These are phyloP conservation scores for Pituophis catenifer DNA, from an alignment of 2,113 vertebrate genomes.

Conservation along the genomic window DNA sequence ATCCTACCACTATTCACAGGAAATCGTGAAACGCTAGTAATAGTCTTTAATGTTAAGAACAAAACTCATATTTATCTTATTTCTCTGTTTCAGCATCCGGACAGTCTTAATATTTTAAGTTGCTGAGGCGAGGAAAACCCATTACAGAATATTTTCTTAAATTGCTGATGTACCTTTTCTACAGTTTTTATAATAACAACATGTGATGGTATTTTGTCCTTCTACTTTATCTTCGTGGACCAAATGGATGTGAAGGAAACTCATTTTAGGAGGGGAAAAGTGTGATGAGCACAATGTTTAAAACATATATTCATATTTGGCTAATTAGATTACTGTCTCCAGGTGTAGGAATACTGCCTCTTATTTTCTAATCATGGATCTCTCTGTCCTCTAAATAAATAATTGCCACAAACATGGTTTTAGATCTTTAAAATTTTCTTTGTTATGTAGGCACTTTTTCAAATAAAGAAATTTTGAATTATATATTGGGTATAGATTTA, in stretches of 20 bases:
- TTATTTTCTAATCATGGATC: neutral
- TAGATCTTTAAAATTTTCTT: neutral
- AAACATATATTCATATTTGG: neutral
- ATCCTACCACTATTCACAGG: neutral
- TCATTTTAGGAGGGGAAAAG: neutral
- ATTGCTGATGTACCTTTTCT: neutral
- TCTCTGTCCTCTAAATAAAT: neutral
- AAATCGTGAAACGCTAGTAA: neutral
- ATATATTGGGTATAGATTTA: neutral
- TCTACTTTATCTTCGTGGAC: neutral
- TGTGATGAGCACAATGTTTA: neutral
- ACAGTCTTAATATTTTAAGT: constrained; percentile 9
- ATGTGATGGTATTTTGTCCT: neutral
- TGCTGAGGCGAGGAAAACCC: neutral
- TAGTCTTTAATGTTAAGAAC: neutral
- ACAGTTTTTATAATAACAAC: neutral
- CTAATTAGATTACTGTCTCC: neutral
- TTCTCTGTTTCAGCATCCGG: constrained; percentile 13
- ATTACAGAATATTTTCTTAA: neutral
- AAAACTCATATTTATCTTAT: neutral
- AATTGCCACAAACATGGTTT: neutral
- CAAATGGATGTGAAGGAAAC: neutral
- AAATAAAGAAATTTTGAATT: neutral
- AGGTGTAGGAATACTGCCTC: neutral
- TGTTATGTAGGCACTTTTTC: neutral